phyloP scores from a whole-genome alignment of 1,140 invertebrate genomes.

The Leptopilina clavipes region DNA sequence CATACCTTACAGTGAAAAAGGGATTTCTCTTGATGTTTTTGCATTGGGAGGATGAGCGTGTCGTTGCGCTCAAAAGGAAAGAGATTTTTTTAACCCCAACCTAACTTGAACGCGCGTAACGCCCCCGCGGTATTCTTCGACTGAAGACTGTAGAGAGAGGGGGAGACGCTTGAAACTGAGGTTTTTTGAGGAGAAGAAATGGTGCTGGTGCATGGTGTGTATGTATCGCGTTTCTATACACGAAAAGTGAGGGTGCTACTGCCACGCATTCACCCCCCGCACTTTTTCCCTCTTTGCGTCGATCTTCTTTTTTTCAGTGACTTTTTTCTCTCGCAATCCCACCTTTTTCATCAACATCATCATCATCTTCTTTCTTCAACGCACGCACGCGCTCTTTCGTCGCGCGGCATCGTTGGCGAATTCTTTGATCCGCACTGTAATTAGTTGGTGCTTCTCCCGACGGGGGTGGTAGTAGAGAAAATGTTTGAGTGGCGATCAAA shows the following conservation, averaged over 20 bases:
- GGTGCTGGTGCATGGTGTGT: slow-evolving; percentile 29
- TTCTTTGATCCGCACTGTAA: slow-evolving; percentile 74
- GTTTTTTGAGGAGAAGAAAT: not conserved
- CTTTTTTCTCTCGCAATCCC: slow-evolving; percentile 28
- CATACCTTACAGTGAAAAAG: not conserved
- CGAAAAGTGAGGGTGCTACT: slow-evolving; percentile 47
- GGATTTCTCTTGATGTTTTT: slow-evolving; percentile 10
- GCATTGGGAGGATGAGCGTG: slow-evolving; percentile 32
- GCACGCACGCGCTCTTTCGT: slow-evolving; percentile 52
- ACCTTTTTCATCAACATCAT: slow-evolving; percentile 5
- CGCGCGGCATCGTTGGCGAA: slow-evolving; percentile 64
- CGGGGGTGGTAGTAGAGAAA: slow-evolving; percentile 65
- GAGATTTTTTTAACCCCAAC: slow-evolving; percentile 30
- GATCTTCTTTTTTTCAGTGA: not conserved
- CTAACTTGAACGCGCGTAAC: slow-evolving; percentile 20
- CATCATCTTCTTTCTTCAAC: slow-evolving; percentile 46
- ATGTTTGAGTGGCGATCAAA: slow-evolving; percentile 74
- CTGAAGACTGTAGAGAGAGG: not conserved
- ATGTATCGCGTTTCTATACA: slow-evolving; percentile 16
- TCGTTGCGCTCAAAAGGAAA: slow-evolving; percentile 14
- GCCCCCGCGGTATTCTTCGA: slow-evolving; percentile 22
- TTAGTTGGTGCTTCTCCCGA: slow-evolving; percentile 65
- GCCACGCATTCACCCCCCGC: slow-evolving; percentile 38
- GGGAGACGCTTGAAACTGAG: not conserved
- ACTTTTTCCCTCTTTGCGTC: not conserved